Conservation (phyloP, 2,797 vertebrate species). For the Staurois parvus region DNA sequence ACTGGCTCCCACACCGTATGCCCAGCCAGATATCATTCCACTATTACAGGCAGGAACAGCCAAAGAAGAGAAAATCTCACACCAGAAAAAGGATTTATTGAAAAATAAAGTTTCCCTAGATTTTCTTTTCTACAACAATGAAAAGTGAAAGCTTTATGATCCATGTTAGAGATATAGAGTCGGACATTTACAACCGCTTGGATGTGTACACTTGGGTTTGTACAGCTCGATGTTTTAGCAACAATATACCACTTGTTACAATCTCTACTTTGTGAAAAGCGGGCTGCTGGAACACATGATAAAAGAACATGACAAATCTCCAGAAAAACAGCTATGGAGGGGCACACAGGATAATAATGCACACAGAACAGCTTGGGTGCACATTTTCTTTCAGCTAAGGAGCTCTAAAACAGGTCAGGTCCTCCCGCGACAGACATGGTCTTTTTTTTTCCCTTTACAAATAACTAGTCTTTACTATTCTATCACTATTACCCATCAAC, state of each 20-base stretch:
- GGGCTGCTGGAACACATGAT: slow-evolving; percentile 72
- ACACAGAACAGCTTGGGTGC: too few species aligned
- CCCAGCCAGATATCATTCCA: too few species aligned
- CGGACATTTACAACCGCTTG: slow-evolving; percentile 67
- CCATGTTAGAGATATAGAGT: slow-evolving; percentile 72
- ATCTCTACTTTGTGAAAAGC: slow-evolving; percentile 63
- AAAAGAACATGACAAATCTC: slow-evolving; percentile 65
- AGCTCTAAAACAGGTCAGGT: too few species aligned
- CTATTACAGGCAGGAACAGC: background rate
- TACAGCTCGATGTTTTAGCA: slow-evolving; percentile 67
- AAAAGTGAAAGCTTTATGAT: slow-evolving; percentile 72
- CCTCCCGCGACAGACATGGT: too few species aligned
- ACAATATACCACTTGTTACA: slow-evolving; percentile 61
- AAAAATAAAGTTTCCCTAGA: slow-evolving; percentile 97
- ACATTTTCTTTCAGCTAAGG: too few species aligned
- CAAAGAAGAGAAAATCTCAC: slow-evolving; percentile 76
- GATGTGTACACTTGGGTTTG: slow-evolving; percentile 34
- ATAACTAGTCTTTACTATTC: too few species aligned
- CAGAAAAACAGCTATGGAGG: too few species aligned
- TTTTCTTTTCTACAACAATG: slow-evolving; percentile 80
- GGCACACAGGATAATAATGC: too few species aligned
- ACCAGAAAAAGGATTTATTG: slow-evolving; percentile 93
- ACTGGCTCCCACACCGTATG: too few species aligned
- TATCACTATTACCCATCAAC: too few species aligned
- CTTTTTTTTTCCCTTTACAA: too few species aligned